Evolutionary conservation across 1,140 invertebrate species (phyloP).

Genomic region (Pseudomyrmex pallidus): DNA sequence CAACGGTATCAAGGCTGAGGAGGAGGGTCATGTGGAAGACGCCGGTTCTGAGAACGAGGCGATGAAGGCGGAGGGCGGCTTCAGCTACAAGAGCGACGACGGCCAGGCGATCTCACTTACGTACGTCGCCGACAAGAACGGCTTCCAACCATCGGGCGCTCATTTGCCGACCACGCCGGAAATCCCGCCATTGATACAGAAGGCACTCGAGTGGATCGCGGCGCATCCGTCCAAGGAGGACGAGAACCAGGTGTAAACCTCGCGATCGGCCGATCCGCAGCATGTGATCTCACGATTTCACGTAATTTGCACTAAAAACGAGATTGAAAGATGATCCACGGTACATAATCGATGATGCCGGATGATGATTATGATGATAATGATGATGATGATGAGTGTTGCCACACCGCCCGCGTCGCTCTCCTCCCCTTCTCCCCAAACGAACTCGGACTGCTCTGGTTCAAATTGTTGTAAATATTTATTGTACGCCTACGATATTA

Average conservation of each 20-base stretch:
- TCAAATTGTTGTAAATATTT: slow-evolving; percentile 75
- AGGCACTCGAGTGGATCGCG: slow-evolving; percentile 79
- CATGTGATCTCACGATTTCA: slow-evolving; percentile 66
- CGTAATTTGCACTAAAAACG: slow-evolving; percentile 35
- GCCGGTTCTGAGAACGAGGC: slow-evolving; percentile 77
- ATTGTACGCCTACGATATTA: slow-evolving; percentile 63
- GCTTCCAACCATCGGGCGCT: slow-evolving; percentile 84
- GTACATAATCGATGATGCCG: slow-evolving; percentile 27
- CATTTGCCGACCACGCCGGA: slow-evolving; percentile 82
- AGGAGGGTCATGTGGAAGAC: slow-evolving; percentile 82
- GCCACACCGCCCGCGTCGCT: slow-evolving; percentile 7
- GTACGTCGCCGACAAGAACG: slow-evolving; percentile 86
- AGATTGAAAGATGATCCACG: slow-evolving; percentile 50
- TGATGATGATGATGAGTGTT: slow-evolving; percentile 4
- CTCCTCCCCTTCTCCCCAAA: neutral
- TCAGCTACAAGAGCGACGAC: slow-evolving; percentile 84
- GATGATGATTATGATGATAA: neutral
- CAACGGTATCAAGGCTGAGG: slow-evolving; percentile 84
- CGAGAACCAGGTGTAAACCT: slow-evolving; percentile 65
- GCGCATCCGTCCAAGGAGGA: slow-evolving; percentile 79
- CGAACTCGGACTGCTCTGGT: slow-evolving; percentile 64
- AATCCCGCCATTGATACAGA: slow-evolving; percentile 82
- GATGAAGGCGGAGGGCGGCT: slow-evolving; percentile 78
- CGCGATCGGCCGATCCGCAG: slow-evolving; percentile 5
- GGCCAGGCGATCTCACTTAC: slow-evolving; percentile 82